Base-by-base conservation (phyloP, 2,797 vertebrate genomes). In the Silurus lanzhouensis region DNA sequence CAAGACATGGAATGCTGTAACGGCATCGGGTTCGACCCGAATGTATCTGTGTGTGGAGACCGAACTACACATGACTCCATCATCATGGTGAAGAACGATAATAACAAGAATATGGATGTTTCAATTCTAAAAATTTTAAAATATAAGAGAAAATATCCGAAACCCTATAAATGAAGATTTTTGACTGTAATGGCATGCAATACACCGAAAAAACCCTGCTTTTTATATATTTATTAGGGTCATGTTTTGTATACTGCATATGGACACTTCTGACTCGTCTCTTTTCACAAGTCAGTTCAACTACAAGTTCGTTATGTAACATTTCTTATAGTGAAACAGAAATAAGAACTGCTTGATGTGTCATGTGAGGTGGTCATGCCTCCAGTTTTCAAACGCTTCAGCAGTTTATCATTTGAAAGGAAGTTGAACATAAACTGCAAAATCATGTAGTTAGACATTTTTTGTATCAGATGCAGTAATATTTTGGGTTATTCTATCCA, bases 41-140 rank as follows among this genome's bases (percentile, higher is more conserved):
- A 93, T 89, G 95, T 95, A 92, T 95, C 96, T 89, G 95, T 97
- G 93, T 98, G 97, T 91, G 96, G 97, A 87, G 96, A 97, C 94
- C 94, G 93, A 92, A 93, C 95, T 88, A 96, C 96, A 82, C 90
- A 95, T 64, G 95, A 95, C 92, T 92, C 94, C 90, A 87, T 89
- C 84, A 95, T 92, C 89, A 94, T 95, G 96, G 97, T 98, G 95
- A 93, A 94, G 93, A 57, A 85, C 52, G 38, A 78, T 80, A 79
- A 57, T 48, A 78, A 60, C 9, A 2, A 77, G 1, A 17, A 7
- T 58, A 27, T 31, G 15, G n/a, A 25, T 1, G 14, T 44, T 63
- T 44, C n/a, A 38, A 4, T 75, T 58, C 9, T 3, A 38, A 38
- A 38, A 38, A 38, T 0, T 3, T 3, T 3, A 38, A 38, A 38